A percentile compares a stretch with the other conserved stretches of the same genome.
These are phyloP conservation scores for Malacoctenus gilli DNA, from an alignment of 2,797 vertebrate species.

Conservation along the genomic window DNA sequence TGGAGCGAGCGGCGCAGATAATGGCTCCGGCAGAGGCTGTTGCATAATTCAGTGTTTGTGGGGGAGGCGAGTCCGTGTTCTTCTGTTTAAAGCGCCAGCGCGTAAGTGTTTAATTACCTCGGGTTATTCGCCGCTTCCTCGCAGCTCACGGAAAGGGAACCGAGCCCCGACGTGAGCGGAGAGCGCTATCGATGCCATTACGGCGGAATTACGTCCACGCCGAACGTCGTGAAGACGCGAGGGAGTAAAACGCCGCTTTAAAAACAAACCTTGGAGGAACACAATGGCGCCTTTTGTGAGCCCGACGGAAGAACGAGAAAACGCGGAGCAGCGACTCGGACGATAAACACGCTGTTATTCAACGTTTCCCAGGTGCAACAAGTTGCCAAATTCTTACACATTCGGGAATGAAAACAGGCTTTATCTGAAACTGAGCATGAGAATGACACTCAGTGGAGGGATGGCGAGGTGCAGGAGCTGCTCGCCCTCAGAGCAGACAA, in stretches of 20 bases:
- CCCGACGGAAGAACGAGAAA: no score
- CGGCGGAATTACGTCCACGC: neutral
- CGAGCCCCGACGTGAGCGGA: neutral
- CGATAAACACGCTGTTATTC: no score
- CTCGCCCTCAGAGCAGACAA: no score
- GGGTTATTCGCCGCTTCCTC: neutral
- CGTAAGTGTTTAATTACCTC: neutral
- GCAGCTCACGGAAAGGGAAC: neutral
- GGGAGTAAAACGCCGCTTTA: no score
- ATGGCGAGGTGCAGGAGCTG: no score
- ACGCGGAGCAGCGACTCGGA: no score
- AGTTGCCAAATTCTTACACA: no score
- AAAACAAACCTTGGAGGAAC: neutral
- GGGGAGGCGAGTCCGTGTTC: neutral
- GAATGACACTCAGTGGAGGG: no score
- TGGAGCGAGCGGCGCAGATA: neutral
- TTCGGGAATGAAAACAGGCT: no score
- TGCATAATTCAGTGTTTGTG: neutral
- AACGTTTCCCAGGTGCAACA: no score
- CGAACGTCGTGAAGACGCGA: neutral
- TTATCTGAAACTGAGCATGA: no score
- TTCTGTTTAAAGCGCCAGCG: neutral
- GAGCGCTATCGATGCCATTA: neutral
- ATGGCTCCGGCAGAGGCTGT: neutral
- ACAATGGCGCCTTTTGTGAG: neutral